phyloP scores from a whole-genome alignment of 2,113 vertebrate species.

The Anhinga rufa region DNA sequence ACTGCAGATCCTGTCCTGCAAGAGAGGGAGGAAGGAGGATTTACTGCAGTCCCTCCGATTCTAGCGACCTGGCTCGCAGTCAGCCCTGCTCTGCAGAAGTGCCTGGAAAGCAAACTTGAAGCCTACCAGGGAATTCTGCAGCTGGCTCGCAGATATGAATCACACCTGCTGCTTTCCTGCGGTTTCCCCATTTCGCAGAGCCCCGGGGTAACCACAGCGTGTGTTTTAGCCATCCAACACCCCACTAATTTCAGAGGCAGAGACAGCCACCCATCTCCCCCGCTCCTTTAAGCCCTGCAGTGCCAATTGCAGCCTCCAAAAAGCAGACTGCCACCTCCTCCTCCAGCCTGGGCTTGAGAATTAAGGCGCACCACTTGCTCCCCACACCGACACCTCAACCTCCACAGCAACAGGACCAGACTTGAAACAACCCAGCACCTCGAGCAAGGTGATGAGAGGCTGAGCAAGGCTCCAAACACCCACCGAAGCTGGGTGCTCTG shows the following conservation, averaged over 20 bases:
- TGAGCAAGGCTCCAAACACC: background rate
- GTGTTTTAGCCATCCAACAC: background rate
- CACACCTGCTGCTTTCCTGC: background rate
- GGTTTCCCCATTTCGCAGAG: background rate
- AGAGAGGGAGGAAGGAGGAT: background rate
- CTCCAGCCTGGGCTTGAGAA: background rate
- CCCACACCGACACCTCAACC: background rate
- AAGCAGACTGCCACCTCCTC: background rate
- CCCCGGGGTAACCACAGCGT: background rate
- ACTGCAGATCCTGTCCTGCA: background rate
- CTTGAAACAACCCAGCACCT: background rate
- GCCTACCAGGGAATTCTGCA: background rate
- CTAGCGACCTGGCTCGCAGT: background rate
- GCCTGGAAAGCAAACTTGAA: conserved; percentile 11
- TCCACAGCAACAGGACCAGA: background rate
- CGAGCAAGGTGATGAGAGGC: background rate
- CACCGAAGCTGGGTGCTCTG: background rate
- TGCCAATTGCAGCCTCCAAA: background rate
- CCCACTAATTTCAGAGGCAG: background rate
- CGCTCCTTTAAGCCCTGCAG: background rate
- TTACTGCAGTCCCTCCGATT: background rate
- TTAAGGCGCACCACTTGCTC: accelerated
- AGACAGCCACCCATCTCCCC: background rate
- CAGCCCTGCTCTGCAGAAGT: conserved; percentile 21
- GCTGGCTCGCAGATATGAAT: background rate